Evolutionary conservation across 1,140 invertebrate genomes (phyloP), one percentile per base, ranked within the genome.

Genomic region (Cotesia vestalis): DNA sequence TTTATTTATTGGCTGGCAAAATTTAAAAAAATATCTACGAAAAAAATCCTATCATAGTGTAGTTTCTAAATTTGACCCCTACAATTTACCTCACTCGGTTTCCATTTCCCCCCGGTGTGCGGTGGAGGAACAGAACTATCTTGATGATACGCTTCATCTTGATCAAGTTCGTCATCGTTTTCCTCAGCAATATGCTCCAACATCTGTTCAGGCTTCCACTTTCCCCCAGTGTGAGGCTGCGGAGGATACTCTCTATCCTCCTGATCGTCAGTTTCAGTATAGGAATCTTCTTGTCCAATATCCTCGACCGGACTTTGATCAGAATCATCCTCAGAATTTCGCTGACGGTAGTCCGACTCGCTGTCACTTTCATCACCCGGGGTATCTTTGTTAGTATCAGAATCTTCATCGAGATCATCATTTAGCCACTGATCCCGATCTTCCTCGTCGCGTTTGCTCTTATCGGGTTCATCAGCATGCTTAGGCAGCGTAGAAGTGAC

Each of bases 61-160:
- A 27, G 27, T 27, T 27, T 27, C 27, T 27, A 27, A 27, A 27
- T 27, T 1, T 27, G 1, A 27, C 17, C 17, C 17, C 27, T 27
- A 27, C 3, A 27, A 27, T 66, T 70, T 57, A 71, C 52, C 70
- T 83, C 82, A 4, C 73, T 60, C 17, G 89, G 89, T 76, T 88
- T 89, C 91, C 93, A 94, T 83, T 94, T 94, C 3, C 93, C 92
- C 60, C 92, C 91, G 0, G 91, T 94, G 76, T 93, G 90, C 53
- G 88, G 90, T 55, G 88, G 88, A 4, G 88, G 86, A 27, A 91
- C 90, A 5, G 86, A 84, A 73, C 88, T 88, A 36, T 87, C 78
- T 6, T 86, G 85, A 59, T 83, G 78, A n/a, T 78, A 85, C 5
- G 40, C 6, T 60, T 80, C 86, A 73, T 75, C 83, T 17, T 78